Base-by-base conservation (phyloP, 1,140 invertebrate genomes). In the Hyles vespertilio region DNA sequence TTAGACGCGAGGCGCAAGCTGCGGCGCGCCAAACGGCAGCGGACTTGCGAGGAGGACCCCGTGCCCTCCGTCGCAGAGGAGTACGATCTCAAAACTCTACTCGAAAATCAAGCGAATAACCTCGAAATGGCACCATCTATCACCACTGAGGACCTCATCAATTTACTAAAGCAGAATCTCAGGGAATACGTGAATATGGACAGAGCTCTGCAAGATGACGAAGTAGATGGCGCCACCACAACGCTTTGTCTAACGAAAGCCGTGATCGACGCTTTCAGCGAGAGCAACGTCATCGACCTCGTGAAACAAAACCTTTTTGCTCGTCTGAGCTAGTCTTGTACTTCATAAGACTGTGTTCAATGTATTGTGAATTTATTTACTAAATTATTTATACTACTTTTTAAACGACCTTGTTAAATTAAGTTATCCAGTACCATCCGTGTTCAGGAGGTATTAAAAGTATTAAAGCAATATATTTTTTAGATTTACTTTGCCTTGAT, bases 281-380 rank as follows among this genome's bases (percentile, higher is more conserved):
- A 84, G 54, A 74, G 57, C 47, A 77, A 84, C 59, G 87, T 86
- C 7, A 81, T 88, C 44, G 81, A 88, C 65, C 55, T 82, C 32
- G 82, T 81, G 8, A 87, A 81, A 65, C 81, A 85, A 51, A 89
- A 89, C 66, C 70, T 89, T 22, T 80, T 88, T 50, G 68, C 72
- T 51, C 72, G 71, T 58, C 62, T 87, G 43, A 81, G 69, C 47
- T 75, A 74, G 55, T 45, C 22, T 45, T 44, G 12, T 54, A 22
- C 6, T 54, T 40, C 5, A 40, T 8, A 8, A 40, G 36, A 8
- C 36, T 40, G 36, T 40, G 36, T 40, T 40, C 36, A 40, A 2
- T 5, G 36, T 40, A 40, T 40, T 40, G 4, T 40, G 4, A 40
- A 40, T 40, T 40, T 40, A 40, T 40, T 40, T 40, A 22, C 22